Conservation (phyloP, 1,140 invertebrate genomes). For the Paralvinella palmiformis region DNA sequence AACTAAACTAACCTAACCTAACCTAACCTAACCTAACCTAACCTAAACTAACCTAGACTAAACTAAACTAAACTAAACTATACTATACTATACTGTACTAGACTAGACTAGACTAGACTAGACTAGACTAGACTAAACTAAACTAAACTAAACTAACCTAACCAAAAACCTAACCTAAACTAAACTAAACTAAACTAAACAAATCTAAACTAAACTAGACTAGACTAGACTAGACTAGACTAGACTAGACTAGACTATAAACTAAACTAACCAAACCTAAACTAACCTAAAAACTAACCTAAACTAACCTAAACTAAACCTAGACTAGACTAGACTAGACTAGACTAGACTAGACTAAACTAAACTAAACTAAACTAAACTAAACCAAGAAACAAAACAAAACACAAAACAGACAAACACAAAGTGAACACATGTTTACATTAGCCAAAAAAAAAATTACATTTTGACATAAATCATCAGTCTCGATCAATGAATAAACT, state of each 20-base stretch:
- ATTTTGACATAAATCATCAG: no score
- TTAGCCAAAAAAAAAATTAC: no score
- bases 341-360: background rate
- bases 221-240: background rate
- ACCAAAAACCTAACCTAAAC: background rate
- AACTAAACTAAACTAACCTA: background rate
- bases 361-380: no score
- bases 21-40: background rate
- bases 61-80: background rate
- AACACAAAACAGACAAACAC: no score
- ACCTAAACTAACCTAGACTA: background rate
- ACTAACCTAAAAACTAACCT: background rate
- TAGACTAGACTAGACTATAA: background rate
- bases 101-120: background rate
- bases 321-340: background rate
- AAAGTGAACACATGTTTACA: no score
- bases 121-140: background rate
- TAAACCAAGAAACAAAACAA: no score
- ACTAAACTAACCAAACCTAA: background rate
- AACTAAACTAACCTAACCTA: background rate
- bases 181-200: background rate
- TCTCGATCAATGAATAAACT: no score
- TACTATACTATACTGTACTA: slow-evolving; percentile 1
- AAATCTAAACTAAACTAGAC: background rate
- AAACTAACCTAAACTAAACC: background rate